These are phyloP conservation scores for Saguinus midas DNA, from an alignment of 2,113 vertebrate species.

Conservation along the genomic window DNA sequence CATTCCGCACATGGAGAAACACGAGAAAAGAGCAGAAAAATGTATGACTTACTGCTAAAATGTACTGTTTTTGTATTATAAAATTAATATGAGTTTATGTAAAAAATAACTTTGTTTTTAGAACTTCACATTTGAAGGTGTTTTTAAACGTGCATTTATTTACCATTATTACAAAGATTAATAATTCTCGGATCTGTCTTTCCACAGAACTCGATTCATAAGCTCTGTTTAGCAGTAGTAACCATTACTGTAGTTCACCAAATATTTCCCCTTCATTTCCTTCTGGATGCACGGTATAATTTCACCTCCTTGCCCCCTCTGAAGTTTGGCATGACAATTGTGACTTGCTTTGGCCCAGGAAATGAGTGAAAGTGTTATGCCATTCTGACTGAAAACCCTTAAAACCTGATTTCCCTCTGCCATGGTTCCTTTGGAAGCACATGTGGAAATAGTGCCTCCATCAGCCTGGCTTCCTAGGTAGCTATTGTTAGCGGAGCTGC, in stretches of 20 bases:
- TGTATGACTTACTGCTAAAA: background rate
- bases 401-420: background rate
- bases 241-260: background rate
- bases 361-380: background rate
- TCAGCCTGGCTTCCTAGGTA: background rate
- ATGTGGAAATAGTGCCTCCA: background rate
- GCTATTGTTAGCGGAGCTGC: background rate
- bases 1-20: background rate
- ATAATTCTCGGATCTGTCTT: background rate
- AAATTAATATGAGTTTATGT: background rate
- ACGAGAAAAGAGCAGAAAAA: slow-evolving; percentile 38
- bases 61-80: background rate
- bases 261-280: background rate
- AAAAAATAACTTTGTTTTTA: slow-evolving; percentile 35
- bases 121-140: background rate
- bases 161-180: background rate
- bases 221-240: background rate
- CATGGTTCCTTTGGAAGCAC: background rate
- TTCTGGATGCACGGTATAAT: background rate
- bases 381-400: background rate
- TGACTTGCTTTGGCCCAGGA: slow-evolving; percentile 29
- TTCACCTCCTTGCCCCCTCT: background rate
- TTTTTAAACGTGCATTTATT: background rate
- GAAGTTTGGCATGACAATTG: background rate
- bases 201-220: background rate